phyloP scores from a whole-genome alignment of 2,113 vertebrate genomes.

The Glaucomys volans region DNA sequence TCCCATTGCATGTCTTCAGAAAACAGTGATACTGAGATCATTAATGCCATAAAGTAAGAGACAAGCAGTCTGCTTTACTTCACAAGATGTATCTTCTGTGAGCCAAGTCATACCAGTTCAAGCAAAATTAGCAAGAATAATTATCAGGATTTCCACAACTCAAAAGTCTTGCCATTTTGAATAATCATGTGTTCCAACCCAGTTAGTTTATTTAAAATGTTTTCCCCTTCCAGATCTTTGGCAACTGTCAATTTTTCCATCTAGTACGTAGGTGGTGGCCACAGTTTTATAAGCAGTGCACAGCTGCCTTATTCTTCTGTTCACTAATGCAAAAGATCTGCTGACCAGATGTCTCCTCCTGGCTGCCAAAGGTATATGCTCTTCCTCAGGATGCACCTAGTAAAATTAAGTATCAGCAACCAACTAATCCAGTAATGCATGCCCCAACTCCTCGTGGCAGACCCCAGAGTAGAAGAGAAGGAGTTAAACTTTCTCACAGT shows the following conservation, averaged over 20 bases:
- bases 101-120: not conserved
- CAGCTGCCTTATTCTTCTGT: not conserved
- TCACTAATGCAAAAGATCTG: constrained; percentile 1
- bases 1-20: not conserved
- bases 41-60: not conserved
- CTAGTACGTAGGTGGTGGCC: not conserved
- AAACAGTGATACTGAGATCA: not conserved
- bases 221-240: not conserved
- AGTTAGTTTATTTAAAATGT: not conserved
- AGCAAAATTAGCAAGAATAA: constrained; percentile 16
- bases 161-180: not conserved
- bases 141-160: not conserved
- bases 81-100: not conserved
- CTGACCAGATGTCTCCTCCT: constrained; percentile 20
- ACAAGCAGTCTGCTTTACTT: not conserved
- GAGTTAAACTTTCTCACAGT: not conserved
- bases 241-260: not conserved
- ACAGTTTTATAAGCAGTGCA: not conserved
- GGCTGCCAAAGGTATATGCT: not conserved
- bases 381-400: not conserved
- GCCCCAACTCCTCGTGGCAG: not conserved
- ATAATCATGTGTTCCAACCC: not conserved
- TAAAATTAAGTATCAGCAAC: constrained; percentile 25
- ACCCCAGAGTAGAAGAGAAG: not conserved
- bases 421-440: not conserved